A percentile compares a stretch with the other conserved stretches of the same genome.
phyloP scores from a whole-genome alignment of 2,113 vertebrate genomes.

The Anoura caudifer region DNA sequence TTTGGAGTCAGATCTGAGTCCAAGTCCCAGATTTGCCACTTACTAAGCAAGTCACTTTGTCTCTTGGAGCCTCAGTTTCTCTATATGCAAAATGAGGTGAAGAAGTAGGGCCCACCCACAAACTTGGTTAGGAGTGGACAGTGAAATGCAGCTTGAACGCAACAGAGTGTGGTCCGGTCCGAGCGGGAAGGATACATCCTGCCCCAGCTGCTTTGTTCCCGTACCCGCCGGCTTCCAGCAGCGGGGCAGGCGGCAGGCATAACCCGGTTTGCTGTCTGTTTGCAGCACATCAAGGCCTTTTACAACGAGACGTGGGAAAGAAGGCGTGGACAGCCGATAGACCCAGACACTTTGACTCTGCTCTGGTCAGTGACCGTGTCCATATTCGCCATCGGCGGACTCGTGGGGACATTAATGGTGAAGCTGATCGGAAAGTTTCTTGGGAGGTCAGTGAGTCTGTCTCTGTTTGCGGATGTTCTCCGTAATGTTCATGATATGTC shows the following conservation, averaged over 20 bases:
- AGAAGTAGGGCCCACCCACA: neutral
- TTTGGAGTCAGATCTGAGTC: neutral
- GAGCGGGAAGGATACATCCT: accelerated
- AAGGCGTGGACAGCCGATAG: slow-evolving; percentile 79
- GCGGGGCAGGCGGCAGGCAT: neutral
- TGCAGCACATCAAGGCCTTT: slow-evolving; percentile 91
- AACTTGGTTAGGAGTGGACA: neutral
- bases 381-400: slow-evolving; percentile 93
- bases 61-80: neutral
- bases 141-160: neutral
- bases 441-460: slow-evolving; percentile 85
- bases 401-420: slow-evolving; percentile 87
- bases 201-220: neutral
- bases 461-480: neutral
- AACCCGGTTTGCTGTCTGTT: slow-evolving; percentile 37
- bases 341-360: slow-evolving; percentile 81
- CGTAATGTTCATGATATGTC: accelerated
- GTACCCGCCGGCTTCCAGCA: neutral
- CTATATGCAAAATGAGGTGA: neutral
- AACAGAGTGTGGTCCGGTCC: too few relatives aligned
- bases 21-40: neutral
- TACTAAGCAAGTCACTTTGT: neutral
- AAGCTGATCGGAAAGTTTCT: slow-evolving; percentile 86
- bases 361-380: slow-evolving; percentile 97
- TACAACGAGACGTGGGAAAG: slow-evolving; percentile 91